Conservation (phyloP, 2,888 invertebrate species). For the Epinotia brunnichana region DNA sequence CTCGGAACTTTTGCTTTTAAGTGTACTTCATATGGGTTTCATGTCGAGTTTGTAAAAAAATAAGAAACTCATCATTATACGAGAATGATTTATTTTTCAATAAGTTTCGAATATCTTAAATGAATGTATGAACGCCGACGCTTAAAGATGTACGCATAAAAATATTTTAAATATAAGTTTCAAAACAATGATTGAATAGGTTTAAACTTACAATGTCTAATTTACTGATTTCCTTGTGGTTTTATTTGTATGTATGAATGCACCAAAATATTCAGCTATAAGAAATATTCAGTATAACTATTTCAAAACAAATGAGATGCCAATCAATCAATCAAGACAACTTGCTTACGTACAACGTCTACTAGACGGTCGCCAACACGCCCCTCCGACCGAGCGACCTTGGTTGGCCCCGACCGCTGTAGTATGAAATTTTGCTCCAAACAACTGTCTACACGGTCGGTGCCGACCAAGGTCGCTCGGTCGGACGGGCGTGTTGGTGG, state of each 20-base stretch:
- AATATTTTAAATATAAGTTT: conserved; percentile 20
- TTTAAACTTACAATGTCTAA: conserved; percentile 21
- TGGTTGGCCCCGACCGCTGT: no score
- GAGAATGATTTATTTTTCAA: conserved; percentile 41
- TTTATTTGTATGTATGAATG: conserved; percentile 5
- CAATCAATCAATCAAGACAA: conserved; percentile 5
- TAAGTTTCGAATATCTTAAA: conserved; percentile 38
- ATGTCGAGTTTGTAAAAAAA: neutral
- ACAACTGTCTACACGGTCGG: no score
- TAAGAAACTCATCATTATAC: conserved; percentile 10
- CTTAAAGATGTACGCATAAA: conserved; percentile 32
- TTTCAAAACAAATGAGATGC: conserved; percentile 22
- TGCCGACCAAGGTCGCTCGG: no score
- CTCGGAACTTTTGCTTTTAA: no score
- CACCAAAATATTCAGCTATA: conserved; percentile 5
- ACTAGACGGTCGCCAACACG: no score
- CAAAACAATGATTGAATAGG: conserved; percentile 12
- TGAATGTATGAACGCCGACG: conserved; percentile 37
- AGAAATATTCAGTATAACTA: neutral
- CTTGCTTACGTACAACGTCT: conserved; percentile 5
- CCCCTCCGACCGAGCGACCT: no score
- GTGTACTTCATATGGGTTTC: no score
- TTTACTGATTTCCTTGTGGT: conserved; percentile 13
- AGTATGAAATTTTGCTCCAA: no score
- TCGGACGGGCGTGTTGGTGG: no score